Base-by-base conservation (phyloP, 2,888 invertebrate species). In the Macropis europaea region DNA sequence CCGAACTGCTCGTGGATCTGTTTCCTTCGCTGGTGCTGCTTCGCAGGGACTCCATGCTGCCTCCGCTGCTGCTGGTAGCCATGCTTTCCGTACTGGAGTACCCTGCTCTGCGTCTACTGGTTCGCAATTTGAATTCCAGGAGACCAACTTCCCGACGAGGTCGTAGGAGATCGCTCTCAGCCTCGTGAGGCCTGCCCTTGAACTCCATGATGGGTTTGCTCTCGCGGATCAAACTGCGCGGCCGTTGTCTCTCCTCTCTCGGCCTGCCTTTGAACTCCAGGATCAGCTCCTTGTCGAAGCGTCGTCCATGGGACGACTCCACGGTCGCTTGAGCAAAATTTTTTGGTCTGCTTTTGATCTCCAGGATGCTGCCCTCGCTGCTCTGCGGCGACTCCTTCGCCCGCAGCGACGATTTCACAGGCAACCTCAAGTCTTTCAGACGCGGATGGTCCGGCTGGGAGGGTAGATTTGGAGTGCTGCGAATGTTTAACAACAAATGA, bases 11-110 rank as follows among this genome's bases (percentile, higher is more conserved):
- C 62, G 95, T 96, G 86, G 96, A 96, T 82, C 96, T 92, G 86
- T 96, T 96, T 28, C 96, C 96, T 90, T 96, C 96, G 88, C 96
- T 97, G 63, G 96, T 96, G 88, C 95, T 96, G 90, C 96, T 96
- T 74, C 95, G 93, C 73, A 97, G 91, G 60, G 96, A 96, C 87
- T 97, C 97, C 94, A 97, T 95, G 89, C 96, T 96, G 42, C 95
- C 96, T 53, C 95, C 95, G 86, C 96, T 96, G 90, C 96, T 96
- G 86, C 95, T 96, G 5, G 95, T 96, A 30, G 95, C 95, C 93
- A 96, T 95, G 89, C 96, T 96, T 90, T 96, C 96, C 28, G 96
- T 96, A 84, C 96, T 96, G 5, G 95, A 95, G 89, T 94, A 95
- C 79, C 92, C 92, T 60, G 90, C 90, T 76, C 93, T 91, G 72